Evolutionary conservation across 2,797 vertebrate genomes (phyloP), one percentile per base, ranked within the genome.

Genomic region (Crossoptilon crossoptilon): DNA sequence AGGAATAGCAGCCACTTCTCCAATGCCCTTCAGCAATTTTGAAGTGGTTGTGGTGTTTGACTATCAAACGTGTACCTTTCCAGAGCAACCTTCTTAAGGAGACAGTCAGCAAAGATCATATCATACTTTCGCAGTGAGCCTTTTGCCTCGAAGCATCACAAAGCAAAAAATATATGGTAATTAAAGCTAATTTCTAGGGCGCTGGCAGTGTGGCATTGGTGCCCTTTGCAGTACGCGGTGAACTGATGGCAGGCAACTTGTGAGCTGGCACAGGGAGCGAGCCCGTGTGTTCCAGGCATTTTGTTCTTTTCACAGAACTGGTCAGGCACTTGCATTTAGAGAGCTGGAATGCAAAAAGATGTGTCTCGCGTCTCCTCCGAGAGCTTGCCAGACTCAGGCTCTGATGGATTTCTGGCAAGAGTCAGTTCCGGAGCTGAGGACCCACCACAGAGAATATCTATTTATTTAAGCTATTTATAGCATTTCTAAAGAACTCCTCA

Each of bases 391-490:
- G 95, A 94, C 93, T 76, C 87, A 93, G 91, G 64, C 90, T 94
- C 93, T 93, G 95, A 96, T 94, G 93, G 90, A 95, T 95, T 96
- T 96, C 93, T 96, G 95, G 95, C 96, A 95, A 95, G 86, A 95
- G 78, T 85, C 88, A 91, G 94, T 97, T 96, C 92, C 84, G 91
- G 93, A 95, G 91, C 84, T 92, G 84, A 96, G 83, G 96, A 96
- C 95, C 94, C 91, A 95, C 94, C 96, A 75, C 96, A 70, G 93
- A 93, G 94, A 93, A 96, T 95, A 95, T 96, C 95, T 97, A 95
- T 96, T 96, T 95, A 95, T 96, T 96, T 96, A 94, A 96, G 82
- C 95, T 95, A 94, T 97, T 95, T 96, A 96, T 92, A 96, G 93
- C 78, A 46, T 93, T 95, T 96, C 91, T 94, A 93, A 96, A 96